Evolutionary conservation across 2,797 vertebrate species (phyloP).

Genomic region (Lepilemur septentrionalis): DNA sequence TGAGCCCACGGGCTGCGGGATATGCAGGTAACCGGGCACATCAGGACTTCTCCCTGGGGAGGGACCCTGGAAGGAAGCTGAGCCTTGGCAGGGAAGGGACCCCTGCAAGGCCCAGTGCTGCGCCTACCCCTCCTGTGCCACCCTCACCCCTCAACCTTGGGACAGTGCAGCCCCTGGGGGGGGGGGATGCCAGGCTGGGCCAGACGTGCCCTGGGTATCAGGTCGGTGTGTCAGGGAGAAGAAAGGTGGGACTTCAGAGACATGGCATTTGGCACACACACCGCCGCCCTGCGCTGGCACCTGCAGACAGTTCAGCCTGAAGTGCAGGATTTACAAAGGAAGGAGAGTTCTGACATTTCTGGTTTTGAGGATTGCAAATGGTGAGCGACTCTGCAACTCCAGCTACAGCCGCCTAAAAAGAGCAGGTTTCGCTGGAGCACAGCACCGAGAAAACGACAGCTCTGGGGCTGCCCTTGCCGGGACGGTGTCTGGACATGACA

Average conservation of each 20-base stretch:
- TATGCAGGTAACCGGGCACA: accelerated
- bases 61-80: neutral
- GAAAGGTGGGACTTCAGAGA: accelerated
- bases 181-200: neutral
- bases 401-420: neutral
- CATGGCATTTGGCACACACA: accelerated
- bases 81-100: neutral
- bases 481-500: accelerated
- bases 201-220: accelerated
- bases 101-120: accelerated
- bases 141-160: accelerated
- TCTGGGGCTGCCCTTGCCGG: accelerated
- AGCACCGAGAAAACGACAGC: neutral
- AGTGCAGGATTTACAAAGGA: neutral
- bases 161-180: accelerated
- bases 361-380: neutral
- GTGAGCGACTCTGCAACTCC: neutral
- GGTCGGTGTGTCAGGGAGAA: accelerated
- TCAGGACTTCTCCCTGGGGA: too few relatives aligned
- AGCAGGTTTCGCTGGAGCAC: too few relatives aligned
- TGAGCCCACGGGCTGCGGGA: neutral
- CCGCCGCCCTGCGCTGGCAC: accelerated
- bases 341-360: neutral
- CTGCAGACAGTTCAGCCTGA: neutral
- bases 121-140: neutral